A percentile compares a stretch with the other conserved stretches of the same genome.
phyloP scores from a whole-genome alignment of 2,113 vertebrate genomes.

The Potamarius usumacintae region DNA sequence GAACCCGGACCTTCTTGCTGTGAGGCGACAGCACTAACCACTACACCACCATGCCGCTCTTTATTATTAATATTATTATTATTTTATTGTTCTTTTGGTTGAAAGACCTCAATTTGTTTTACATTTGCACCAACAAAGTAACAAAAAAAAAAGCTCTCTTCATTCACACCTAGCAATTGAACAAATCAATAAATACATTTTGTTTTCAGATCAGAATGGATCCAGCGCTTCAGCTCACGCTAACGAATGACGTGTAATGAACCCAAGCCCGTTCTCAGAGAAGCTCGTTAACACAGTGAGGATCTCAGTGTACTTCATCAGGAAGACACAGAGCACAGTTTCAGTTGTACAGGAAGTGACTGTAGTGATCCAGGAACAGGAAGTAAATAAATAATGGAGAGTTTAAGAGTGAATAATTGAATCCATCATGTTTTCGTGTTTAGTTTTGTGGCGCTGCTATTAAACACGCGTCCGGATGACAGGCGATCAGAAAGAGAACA shows the following conservation, averaged over 20 bases:
- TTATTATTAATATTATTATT: too few species aligned
- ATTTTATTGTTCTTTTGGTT: neutral
- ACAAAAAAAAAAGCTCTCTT: too few species aligned
- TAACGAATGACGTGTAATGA: slow-evolving; percentile 61
- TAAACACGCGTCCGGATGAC: neutral
- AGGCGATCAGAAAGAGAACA: neutral
- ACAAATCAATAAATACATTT: slow-evolving; percentile 22
- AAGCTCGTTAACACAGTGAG: neutral
- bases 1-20: too few species aligned
- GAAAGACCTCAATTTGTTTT: neutral
- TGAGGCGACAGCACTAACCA: too few species aligned
- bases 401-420: neutral
- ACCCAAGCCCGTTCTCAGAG: slow-evolving; percentile 10
- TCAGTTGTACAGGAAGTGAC: neutral
- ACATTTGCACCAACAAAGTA: neutral
- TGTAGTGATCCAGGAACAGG: neutral
- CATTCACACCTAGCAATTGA: neutral
- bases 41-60: too few species aligned
- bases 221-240: slow-evolving; percentile 59
- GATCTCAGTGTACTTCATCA: slow-evolving; percentile 32
- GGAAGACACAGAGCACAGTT: neutral
- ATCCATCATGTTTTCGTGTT: neutral
- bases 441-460: neutral
- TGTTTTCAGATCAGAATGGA: slow-evolving; percentile 69
- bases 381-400: neutral